Percentiles rank a stretch among this genome's conserved stretches.
phyloP scores from a whole-genome alignment of 2,113 vertebrate species.

The Agapornis roseicollis region DNA sequence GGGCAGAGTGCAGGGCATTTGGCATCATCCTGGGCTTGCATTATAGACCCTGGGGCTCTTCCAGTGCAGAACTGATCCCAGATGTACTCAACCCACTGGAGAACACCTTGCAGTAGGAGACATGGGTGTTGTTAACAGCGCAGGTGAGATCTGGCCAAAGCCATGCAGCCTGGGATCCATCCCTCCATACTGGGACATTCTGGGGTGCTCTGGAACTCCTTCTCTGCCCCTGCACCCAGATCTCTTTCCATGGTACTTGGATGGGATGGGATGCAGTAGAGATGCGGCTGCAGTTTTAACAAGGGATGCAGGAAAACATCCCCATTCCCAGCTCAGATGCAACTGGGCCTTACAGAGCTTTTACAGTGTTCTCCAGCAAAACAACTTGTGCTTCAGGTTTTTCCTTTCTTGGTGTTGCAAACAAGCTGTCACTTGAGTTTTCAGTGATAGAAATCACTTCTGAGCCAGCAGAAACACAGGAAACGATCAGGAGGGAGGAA shows the following conservation, averaged over 20 bases:
- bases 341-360: background rate
- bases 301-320: background rate
- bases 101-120: background rate
- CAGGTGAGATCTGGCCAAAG: background rate
- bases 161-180: background rate
- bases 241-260: background rate
- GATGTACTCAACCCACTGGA: accelerated
- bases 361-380: background rate
- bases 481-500: background rate
- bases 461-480: background rate
- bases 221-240: accelerated
- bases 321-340: background rate
- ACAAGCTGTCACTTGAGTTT: background rate
- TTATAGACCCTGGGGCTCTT: background rate
- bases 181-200: background rate
- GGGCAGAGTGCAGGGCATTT: background rate
- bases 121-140: accelerated
- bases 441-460: background rate
- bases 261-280: background rate
- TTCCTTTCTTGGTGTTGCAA: background rate
- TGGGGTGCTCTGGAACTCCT: background rate
- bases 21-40: background rate
- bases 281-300: background rate
- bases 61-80: background rate
- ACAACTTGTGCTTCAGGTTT: background rate